Conservation (phyloP, 2,797 vertebrate species). For the Diplodus puntazzo region DNA sequence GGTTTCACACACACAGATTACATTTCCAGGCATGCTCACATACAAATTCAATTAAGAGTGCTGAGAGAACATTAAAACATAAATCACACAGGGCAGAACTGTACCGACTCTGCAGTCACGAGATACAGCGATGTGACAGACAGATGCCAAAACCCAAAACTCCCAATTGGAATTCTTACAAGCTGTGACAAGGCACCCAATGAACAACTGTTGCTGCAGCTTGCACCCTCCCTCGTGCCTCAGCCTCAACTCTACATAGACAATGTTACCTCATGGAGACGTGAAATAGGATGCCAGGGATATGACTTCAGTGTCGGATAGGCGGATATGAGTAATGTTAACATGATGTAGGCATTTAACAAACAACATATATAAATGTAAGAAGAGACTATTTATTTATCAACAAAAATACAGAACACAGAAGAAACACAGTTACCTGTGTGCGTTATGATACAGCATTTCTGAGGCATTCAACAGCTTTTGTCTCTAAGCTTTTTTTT, state of each 20-base stretch:
- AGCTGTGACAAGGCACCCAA: slow-evolving; percentile 39
- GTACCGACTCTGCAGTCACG: slow-evolving; percentile 40
- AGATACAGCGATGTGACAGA: slow-evolving; percentile 17
- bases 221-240: neutral
- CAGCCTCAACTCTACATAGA: slow-evolving; percentile 16
- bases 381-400: neutral
- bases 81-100: slow-evolving; percentile 23
- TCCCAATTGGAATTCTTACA: slow-evolving; percentile 30
- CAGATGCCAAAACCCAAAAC: slow-evolving; percentile 31
- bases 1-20: slow-evolving; percentile 22
- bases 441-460: neutral
- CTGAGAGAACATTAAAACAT: slow-evolving; percentile 12
- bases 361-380: neutral
- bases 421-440: neutral
- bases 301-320: neutral
- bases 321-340: neutral
- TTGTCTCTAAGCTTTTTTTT: neutral
- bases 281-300: slow-evolving; percentile 7
- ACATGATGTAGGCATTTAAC: neutral
- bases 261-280: slow-evolving; percentile 8
- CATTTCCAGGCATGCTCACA: slow-evolving; percentile 12
- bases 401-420: neutral
- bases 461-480: too few species aligned
- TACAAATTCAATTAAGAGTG: slow-evolving; percentile 35
- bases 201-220: slow-evolving; percentile 18